Percentiles rank a stretch among this genome's conserved stretches.
phyloP scores from a whole-genome alignment of 2,797 vertebrate genomes.

The Alexandromys oeconomus region DNA sequence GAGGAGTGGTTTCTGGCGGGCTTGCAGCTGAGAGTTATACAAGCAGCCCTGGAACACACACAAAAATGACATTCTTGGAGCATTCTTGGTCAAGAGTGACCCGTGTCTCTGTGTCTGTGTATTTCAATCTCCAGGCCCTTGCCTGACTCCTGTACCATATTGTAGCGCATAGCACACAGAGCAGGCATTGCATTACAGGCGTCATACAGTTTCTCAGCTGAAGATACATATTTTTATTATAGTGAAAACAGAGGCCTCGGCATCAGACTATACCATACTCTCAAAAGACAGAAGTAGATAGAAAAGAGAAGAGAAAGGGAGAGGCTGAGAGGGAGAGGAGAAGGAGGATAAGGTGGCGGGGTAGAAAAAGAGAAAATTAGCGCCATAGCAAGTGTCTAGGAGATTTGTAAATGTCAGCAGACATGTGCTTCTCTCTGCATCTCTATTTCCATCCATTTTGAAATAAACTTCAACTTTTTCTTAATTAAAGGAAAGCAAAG shows the following conservation, averaged over 20 bases:
- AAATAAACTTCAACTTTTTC: neutral
- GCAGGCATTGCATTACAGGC: too few species aligned
- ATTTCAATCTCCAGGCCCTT: too few species aligned
- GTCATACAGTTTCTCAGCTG: neutral
- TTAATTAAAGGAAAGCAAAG: neutral
- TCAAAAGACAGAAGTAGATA: neutral
- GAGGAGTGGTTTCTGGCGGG: too few species aligned
- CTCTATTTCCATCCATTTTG: neutral
- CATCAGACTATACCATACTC: neutral
- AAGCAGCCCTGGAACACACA: too few species aligned
- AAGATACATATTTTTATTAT: neutral
- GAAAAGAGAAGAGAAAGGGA: neutral
- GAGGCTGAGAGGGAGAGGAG: neutral
- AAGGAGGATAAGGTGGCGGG: rapidly evolving
- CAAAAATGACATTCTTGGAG: too few species aligned
- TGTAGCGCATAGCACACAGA: too few species aligned
- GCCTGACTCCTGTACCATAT: too few species aligned
- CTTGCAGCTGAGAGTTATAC: too few species aligned
- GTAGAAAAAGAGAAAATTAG: neutral
- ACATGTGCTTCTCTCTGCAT: neutral
- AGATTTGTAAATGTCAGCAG: neutral
- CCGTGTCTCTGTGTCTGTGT: too few species aligned
- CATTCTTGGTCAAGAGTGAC: too few species aligned
- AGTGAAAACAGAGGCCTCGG: neutral
- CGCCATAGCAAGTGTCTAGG: neutral